Percentiles rank a stretch among this genome's conserved stretches.
Evolutionary conservation across 2,797 vertebrate species (phyloP).

Genomic region (Taeniopygia guttata): DNA sequence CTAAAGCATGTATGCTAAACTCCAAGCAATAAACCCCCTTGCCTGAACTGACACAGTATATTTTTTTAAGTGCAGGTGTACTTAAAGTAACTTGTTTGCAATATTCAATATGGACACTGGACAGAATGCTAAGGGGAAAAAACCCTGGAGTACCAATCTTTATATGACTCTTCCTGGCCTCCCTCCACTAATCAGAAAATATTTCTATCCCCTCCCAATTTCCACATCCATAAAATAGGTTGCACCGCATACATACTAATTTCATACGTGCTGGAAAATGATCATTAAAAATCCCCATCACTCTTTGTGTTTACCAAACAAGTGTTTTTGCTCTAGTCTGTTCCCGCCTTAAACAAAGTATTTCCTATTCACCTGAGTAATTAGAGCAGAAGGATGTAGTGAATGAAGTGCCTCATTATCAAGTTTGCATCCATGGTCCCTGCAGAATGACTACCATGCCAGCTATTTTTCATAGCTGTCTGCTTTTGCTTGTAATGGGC

Average conservation of each 20-base stretch:
- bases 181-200: not conserved
- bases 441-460: constrained; percentile 70
- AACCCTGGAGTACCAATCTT: not conserved
- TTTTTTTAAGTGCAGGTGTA: constrained; percentile 3
- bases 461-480: constrained; percentile 77
- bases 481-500: constrained; percentile 73
- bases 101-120: not conserved
- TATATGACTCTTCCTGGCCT: not conserved
- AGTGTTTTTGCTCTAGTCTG: constrained; percentile 74
- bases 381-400: constrained; percentile 97
- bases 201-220: not conserved
- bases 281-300: constrained; percentile 50
- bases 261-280: constrained; percentile 51
- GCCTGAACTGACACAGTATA: not conserved
- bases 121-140: not conserved
- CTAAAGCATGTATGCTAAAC: not conserved
- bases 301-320: constrained; percentile 80
- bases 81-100: not conserved
- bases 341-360: constrained; percentile 75
- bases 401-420: constrained; percentile 87
- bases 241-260: constrained; percentile 32
- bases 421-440: constrained; percentile 74
- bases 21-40: not conserved
- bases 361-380: constrained; percentile 95
- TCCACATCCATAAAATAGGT: constrained; percentile 19